Base-by-base conservation (phyloP, 2,888 invertebrate species). In the Hydroisotoma schaefferi region DNA sequence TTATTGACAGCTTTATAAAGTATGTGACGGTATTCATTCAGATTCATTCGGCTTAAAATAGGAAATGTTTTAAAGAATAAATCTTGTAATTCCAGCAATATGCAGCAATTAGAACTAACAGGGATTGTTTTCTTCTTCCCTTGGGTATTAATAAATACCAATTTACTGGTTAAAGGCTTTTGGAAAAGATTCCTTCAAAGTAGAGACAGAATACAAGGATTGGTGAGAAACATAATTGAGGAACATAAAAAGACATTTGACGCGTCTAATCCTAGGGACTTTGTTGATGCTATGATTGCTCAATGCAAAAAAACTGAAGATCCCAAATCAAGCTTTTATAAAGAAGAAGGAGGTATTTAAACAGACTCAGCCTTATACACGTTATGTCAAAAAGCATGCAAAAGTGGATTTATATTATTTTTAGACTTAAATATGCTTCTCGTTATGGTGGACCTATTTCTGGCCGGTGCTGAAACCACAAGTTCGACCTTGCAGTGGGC, bases 391-490 rank as follows among this genome's bases (percentile, higher is more conserved):
- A 18, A 6, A 43, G 6, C 18, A 6, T 43, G 6, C 29, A n/a
- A 51, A 12, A 15, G 10, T 12, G 22, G 15, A n/a, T n/a, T n/a
- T n/a, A n/a, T n/a, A n/a, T n/a, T n/a, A n/a, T n/a, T n/a, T 44
- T 12, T 56, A 73, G 73, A 71, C 26, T 37, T 73, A 20, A 73
- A 74, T 29, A 67, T 72, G 56, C 22, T 71, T 1, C 57, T 70
- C 0, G 59, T 65, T 1, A 53, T 72, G 6, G 65, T 65, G 25
- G 73, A 74, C 47, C 43, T 73, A n/a, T 72, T 74, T 47, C 43
- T 69, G 10, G 73, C 73, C 12, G 73, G 73, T 8, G 67, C 69
- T 20, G 73, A 73, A 27, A 73, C 73, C 1, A 65, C 59, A 26
- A 65, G 51, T 49, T 59, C 66, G 2, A 66, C 68, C 3, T 47